Percentiles rank a stretch among this genome's conserved stretches.
These are phyloP conservation scores for Frankliniella intonsa DNA, from an alignment of 2,888 invertebrate species.

Conservation along the genomic window DNA sequence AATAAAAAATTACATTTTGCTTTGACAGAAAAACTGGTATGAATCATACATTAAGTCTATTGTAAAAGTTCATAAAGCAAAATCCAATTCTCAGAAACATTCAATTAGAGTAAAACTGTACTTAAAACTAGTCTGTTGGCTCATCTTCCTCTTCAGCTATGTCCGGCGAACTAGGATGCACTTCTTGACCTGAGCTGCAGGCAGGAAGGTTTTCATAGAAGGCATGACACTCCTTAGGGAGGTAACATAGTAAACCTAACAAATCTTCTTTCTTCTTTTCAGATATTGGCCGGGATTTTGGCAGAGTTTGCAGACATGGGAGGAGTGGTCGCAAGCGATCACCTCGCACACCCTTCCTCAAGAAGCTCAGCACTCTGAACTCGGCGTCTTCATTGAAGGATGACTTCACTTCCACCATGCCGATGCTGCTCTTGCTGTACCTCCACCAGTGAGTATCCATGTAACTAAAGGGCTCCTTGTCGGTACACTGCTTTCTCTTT, in stretches of 20 bases:
- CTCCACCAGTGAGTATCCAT: neutral
- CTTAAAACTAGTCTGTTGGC: neutral
- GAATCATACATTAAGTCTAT: too few relatives aligned
- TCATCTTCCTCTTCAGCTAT: neutral
- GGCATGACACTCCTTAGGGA: neutral
- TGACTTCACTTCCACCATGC: neutral
- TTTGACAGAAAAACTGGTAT: too few relatives aligned
- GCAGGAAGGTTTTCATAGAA: neutral
- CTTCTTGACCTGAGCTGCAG: neutral
- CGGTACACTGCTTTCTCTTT: neutral
- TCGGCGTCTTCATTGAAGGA: neutral
- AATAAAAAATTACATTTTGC: too few relatives aligned
- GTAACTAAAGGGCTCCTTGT: neutral
- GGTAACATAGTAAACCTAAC: neutral
- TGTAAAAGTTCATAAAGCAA: too few relatives aligned
- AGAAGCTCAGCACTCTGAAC: neutral
- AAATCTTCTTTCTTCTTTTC: neutral
- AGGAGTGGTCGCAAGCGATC: neutral
- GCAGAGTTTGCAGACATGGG: neutral
- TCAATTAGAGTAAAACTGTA: too few relatives aligned
- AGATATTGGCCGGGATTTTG: neutral
- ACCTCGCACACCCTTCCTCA: neutral
- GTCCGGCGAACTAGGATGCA: neutral
- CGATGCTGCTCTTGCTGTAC: neutral
- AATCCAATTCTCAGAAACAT: too few relatives aligned